Conservation (phyloP, 2,888 invertebrate species). For the Azorinus chamasolen region DNA sequence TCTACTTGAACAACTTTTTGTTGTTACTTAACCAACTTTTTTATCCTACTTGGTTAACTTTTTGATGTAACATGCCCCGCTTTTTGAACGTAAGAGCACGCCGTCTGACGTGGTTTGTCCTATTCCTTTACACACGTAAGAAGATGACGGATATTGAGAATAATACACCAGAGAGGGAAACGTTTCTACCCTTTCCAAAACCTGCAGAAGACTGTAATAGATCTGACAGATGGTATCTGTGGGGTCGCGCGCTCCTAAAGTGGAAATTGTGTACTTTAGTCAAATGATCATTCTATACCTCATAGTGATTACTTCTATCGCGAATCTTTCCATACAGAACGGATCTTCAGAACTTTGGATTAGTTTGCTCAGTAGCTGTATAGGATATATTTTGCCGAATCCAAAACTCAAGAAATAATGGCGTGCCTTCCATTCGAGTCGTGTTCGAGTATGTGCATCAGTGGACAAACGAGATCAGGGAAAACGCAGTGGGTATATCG, state of each 20-base stretch:
- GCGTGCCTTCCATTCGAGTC: conserved; percentile 38
- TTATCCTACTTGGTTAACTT: too few relatives aligned
- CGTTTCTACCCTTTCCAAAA: too few relatives aligned
- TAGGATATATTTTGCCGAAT: conserved; percentile 27
- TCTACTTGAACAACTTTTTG: too few relatives aligned
- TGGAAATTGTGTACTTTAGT: conserved; percentile 60
- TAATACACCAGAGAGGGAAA: too few relatives aligned
- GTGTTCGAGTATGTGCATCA: conserved; percentile 51
- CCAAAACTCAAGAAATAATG: conserved; percentile 43
- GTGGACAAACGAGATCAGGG: conserved; percentile 44
- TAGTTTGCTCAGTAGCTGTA: conserved; percentile 41
- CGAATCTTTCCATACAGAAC: conserved; percentile 41
- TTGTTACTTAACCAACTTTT: too few relatives aligned
- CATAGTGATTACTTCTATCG: conserved; percentile 48
- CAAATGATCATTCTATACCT: conserved; percentile 48
- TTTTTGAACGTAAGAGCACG: too few relatives aligned
- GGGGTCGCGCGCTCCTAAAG: conserved; percentile 40
- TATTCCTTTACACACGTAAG: too few relatives aligned
- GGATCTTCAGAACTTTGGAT: conserved; percentile 37
- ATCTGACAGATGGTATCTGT: conserved; percentile 49
- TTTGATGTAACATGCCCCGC: too few relatives aligned
- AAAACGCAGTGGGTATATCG: conserved; percentile 51
- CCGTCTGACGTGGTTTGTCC: too few relatives aligned
- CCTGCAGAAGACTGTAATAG: conserved; percentile 12
- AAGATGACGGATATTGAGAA: conserved; percentile 9